Conservation (phyloP, 2,113 vertebrate species). For the Montifringilla adamsi region DNA sequence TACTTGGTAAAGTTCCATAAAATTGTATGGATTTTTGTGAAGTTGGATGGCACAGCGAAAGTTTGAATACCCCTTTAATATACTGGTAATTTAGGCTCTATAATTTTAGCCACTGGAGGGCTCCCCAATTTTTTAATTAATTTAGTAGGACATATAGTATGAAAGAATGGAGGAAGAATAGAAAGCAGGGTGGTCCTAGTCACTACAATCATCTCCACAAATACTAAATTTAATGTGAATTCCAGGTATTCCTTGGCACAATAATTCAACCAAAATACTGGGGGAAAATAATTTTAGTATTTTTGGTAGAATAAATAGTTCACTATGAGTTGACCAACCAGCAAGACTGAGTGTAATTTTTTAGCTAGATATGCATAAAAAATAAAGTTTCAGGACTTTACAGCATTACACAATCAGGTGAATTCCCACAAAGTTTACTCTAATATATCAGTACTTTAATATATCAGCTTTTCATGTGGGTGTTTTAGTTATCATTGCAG, state of each 20-base stretch:
- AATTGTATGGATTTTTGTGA: neutral
- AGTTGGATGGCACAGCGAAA: neutral
- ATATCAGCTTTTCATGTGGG: rapidly evolving
- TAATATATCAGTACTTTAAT: neutral
- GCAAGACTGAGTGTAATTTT: neutral
- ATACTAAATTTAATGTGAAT: neutral
- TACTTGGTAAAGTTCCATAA: neutral
- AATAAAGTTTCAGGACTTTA: neutral
- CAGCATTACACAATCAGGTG: neutral
- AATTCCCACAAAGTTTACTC: neutral
- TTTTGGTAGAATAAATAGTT: neutral
- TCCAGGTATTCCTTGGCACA: neutral
- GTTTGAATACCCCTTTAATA: neutral
- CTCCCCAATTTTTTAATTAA: slow-evolving; percentile 37
- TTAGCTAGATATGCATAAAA: neutral
- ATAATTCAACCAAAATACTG: neutral
- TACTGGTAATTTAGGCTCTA: neutral
- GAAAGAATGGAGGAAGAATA: neutral
- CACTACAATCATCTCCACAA: neutral
- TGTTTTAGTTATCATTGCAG: neutral
- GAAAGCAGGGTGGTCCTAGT: neutral
- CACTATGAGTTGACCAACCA: neutral
- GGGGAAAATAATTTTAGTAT: neutral
- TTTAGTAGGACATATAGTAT: neutral
- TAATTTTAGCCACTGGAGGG: slow-evolving; percentile 49